Conservation (phyloP, 2,888 invertebrate genomes). For the Priocnemis perturbator region DNA sequence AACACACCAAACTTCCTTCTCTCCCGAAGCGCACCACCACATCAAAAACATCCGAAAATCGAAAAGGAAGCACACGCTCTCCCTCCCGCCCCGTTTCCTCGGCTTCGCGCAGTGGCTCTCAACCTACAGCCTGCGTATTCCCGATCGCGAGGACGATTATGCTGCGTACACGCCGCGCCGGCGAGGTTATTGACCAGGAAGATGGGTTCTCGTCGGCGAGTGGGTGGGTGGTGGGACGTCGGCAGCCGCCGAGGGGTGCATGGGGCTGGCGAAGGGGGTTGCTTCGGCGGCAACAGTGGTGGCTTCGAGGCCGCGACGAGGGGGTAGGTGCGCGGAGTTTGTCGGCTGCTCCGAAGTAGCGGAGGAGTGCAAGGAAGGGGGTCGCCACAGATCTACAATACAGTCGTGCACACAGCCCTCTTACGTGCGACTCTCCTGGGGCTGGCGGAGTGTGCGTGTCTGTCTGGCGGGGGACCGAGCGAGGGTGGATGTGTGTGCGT, state of each 20-base stretch:
- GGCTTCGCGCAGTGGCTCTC: neutral
- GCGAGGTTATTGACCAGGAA: conserved; percentile 63
- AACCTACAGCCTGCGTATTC: conserved; percentile 27
- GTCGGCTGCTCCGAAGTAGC: conserved; percentile 35
- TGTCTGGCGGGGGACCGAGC: conserved; percentile 1
- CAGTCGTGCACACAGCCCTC: conserved; percentile 19
- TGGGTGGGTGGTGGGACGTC: conserved; percentile 18
- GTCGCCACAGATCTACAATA: conserved; percentile 51
- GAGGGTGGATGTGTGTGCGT: conserved; percentile 1
- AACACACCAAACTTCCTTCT: too few relatives aligned
- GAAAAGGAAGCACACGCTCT: too few relatives aligned
- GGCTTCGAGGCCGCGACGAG: neutral
- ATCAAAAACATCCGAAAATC: too few relatives aligned
- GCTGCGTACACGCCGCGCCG: conserved; percentile 38
- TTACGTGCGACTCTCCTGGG: neutral
- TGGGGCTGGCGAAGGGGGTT: conserved; percentile 31
- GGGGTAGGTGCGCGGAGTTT: conserved; percentile 44
- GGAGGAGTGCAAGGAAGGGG: conserved; percentile 14
- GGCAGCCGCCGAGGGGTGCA: conserved; percentile 30
- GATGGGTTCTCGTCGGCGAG: conserved; percentile 49
- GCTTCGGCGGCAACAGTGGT: conserved; percentile 14
- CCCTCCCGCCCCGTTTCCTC: too few relatives aligned
- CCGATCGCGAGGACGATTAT: conserved; percentile 26
- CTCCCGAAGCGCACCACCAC: too few relatives aligned
- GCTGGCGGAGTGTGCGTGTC: neutral